Base-by-base conservation (phyloP, 2,888 invertebrate species). In the Netelia virgata region DNA sequence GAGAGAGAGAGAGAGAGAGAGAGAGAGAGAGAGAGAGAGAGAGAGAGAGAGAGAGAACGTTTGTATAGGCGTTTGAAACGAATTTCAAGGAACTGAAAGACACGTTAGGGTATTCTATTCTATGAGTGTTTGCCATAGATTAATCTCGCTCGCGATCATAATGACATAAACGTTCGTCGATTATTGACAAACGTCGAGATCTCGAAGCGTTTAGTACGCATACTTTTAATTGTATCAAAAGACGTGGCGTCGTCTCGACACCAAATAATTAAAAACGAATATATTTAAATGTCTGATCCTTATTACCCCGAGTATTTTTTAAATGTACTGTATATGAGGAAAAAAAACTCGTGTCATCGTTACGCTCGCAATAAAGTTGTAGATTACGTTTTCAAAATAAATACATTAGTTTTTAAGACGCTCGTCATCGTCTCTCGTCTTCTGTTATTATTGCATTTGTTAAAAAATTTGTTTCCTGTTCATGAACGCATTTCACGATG, bases 331-430 rank as follows among this genome's bases (percentile, higher is more conserved):
- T 61, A 72, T 28, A 2, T 8, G 41, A 72, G 59, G 64, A 72
- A 69, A 74, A 28, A 20, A 64, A 63, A 69, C 41, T 70, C 11
- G 41, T 83, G 68, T 64, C 68, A 57, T 83, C 47, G 36, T 53
- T 18, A 55, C 63, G 50, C 70, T 64, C 69, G 57, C 77, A 74
- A 64, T 74, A 63, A 50, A 70, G 36, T 36, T 55, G 69, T 83
- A 79, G 64, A 79, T 74, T 72, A 77, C 11, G 10, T 50, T 68
- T 81, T 81, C 16, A 10, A 59, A 83, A 64, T 63, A 83, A 83
- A 70, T 74, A 66, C 20, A 47, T 57, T 18, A 16, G 2, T 72
- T 76, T 80, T 72, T 57, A 63, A 47, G 23, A 63, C 14, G 6
- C 23, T n/a, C 3, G 16, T 77, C 11, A 43, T 66, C 36, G 28